These are phyloP conservation scores for Lerista edwardsae DNA, from an alignment of 2,797 vertebrate species.

Conservation along the genomic window DNA sequence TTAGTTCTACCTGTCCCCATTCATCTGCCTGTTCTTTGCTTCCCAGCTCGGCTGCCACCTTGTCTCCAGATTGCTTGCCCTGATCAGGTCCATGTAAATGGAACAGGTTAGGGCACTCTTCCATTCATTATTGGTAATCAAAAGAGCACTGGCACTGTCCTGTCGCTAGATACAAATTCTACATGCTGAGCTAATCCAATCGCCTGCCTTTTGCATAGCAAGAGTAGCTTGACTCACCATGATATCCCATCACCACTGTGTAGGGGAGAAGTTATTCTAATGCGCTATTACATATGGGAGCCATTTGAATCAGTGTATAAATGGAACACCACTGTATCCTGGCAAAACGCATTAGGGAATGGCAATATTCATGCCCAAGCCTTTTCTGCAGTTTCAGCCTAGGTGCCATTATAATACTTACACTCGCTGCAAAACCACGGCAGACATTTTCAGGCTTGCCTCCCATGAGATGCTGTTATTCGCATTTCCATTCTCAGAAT, in stretches of 20 bases:
- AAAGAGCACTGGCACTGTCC: fast-evolving
- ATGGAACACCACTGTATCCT: neutral
- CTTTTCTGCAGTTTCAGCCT: neutral
- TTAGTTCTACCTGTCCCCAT: too few relatives aligned
- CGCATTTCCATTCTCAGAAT: conserved; percentile 42
- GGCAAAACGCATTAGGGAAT: neutral
- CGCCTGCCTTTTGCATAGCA: conserved; percentile 11
- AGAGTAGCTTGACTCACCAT: fast-evolving
- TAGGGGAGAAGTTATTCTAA: neutral
- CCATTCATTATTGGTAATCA: fast-evolving
- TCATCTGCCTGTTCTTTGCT: neutral
- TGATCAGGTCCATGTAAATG: neutral
- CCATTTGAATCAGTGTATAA: neutral
- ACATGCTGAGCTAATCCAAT: neutral
- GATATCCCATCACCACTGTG: neutral
- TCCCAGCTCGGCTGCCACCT: neutral
- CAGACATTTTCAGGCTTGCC: conserved; percentile 28
- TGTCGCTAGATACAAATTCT: neutral
- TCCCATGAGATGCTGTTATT: neutral
- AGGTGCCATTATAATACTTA: neutral
- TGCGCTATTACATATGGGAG: neutral
- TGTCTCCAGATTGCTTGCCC: neutral
- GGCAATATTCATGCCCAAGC: neutral
- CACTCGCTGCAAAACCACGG: conserved; percentile 18
- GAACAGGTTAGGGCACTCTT: neutral